phyloP scores from a whole-genome alignment of 2,113 vertebrate genomes.

The Alectura lathami region DNA sequence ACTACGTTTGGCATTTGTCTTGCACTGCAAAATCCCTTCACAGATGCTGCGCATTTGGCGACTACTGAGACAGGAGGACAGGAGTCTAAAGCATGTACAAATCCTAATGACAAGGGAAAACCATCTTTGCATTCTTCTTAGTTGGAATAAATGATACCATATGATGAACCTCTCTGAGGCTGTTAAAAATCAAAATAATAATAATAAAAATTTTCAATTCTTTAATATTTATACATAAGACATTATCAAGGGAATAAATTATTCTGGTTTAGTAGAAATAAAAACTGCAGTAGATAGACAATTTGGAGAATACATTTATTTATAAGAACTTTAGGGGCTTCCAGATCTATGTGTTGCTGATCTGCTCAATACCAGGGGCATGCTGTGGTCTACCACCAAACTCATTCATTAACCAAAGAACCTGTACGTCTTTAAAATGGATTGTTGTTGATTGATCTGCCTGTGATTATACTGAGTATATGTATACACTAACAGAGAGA shows the following conservation, averaged over 20 bases:
- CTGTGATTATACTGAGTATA: background rate
- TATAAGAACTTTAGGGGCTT: background rate
- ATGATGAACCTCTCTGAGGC: background rate
- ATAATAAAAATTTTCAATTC: background rate
- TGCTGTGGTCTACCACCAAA: background rate
- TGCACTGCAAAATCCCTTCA: background rate
- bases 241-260: background rate
- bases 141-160: background rate
- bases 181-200: background rate
- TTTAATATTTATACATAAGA: background rate
- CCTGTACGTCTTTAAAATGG: background rate
- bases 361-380: background rate
- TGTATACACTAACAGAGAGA: background rate
- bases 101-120: background rate
- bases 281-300: background rate
- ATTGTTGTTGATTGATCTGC: background rate
- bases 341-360: background rate
- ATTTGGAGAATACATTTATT: background rate
- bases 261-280: background rate
- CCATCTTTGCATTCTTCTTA: accelerated
- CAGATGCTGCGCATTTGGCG: background rate
- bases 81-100: background rate
- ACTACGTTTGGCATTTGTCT: background rate
- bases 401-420: background rate
- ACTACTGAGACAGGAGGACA: background rate